Evolutionary conservation across 23 tunicate genomes (phyloP), one percentile per base, ranked within the genome.

Genomic region (Clavelina lepadiformis): DNA sequence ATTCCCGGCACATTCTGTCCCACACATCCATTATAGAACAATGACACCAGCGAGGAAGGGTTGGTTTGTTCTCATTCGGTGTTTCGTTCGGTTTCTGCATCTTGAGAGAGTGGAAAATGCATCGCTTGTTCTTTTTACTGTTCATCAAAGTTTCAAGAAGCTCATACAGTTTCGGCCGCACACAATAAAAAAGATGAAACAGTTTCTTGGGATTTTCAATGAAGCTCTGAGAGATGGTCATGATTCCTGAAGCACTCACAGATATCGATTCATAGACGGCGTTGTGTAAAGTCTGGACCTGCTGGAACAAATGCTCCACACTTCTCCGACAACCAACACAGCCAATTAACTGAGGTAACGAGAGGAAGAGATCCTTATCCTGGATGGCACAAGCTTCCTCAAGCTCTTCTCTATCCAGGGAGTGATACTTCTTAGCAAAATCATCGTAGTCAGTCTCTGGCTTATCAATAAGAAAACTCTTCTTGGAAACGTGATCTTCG

Each of bases 271-370:
- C 80, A 58, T 68, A 65, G 18, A 82, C 95, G 28, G 82, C 63
- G 36, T 84, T 67, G 19, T 58, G 38, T 29, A 69, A 63, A 19
- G 58, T 57, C 62, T 73, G 81, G 22, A 78, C 67, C 51, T 86
- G 76, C 18, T 66, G 79, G 29, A 71, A 86, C 46, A 86, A 46
- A 19, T 78, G 85, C 28, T 86, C 95, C 11, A 86, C 95, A 44
- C 79, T 67, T 72, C 95, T 61, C 58, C 95, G 47, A 53, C 95
- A 86, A 0, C 95, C 85, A 5, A 86, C 95, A 65, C 95, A 86
- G 25, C 78, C 59, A 13, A 78, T 67, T 19, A 78, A 33, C 27
- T 86, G 95, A 18, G 85, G 33, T 5, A 86, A 59, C 49, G 68
- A 72, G 3, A 59, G 65, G 46, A 69, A 71, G 23, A 86, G 41